Evolutionary conservation across 2,113 vertebrate genomes (phyloP), one percentile per base, ranked within the genome.

Genomic region (Aix galericulata): DNA sequence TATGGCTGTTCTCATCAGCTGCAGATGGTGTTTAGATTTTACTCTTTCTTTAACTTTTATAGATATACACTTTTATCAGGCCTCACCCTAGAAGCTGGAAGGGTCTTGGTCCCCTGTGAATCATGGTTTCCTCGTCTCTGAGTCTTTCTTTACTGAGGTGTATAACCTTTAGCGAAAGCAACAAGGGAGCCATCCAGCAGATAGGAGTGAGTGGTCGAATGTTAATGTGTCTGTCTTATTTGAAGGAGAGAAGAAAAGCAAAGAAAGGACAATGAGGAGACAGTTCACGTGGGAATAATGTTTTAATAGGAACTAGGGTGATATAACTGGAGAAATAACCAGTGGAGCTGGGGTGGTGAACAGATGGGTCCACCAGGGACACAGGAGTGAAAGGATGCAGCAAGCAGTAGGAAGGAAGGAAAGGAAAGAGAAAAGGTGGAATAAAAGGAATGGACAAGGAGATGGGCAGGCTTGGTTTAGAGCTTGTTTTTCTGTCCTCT

Each of bases 191-290:
- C 52, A 36, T 53, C 21, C 29, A 2, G 1, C 6, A 48, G 60
- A 36, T 40, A 38, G 0, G 1, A 34, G 25, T 34, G 10, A 56
- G 17, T 0, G 0, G 22, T 75, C 55, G 42, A 29, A 63, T 74
- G 23, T 21, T 5, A 48, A 56, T 55, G 10, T 9, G 17, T 16
- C 68, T 36, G 15, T 20, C 8, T 84, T 44, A 36, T 0, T 1
- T n/a, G 34, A 75, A 3, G 26, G 55, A 58, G 4, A 59, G 27
- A 82, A 11, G n/a, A 26, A 71, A 63, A 17, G 36, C 25, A 31
- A 67, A 56, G 17, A 58, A 82, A 66, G 36, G 36, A 26, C 9
- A 4, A 9, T 26, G 8, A 72, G 32, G 27, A 52, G 23, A 20
- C 15, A n/a, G 17, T 34, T 78, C 27, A 52, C 4, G 12, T 31